Percentiles rank a stretch among this genome's conserved stretches.
Conservation (phyloP, 2,113 vertebrate genomes). For the Hydropotes inermis region DNA sequence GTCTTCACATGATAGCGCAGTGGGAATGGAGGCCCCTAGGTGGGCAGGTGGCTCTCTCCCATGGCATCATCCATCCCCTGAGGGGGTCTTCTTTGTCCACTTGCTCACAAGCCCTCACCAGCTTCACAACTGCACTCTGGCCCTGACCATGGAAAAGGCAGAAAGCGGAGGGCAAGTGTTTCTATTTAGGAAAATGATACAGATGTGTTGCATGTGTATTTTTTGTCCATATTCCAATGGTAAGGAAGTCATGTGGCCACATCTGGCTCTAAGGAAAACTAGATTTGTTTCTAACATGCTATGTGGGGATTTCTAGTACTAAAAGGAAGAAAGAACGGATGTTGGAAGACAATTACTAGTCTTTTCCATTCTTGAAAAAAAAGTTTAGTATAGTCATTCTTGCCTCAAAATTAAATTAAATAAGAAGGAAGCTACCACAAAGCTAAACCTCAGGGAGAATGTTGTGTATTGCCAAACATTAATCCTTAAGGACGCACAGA, state of each 20-base stretch:
- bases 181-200: neutral
- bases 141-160: neutral
- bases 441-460: neutral
- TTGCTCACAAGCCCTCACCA: neutral
- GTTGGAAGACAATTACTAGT: neutral
- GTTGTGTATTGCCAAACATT: neutral
- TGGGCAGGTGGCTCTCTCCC: neutral
- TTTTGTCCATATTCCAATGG: neutral
- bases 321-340: neutral
- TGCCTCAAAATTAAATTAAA: neutral
- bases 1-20: neutral
- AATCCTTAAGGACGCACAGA: neutral
- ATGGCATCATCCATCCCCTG: neutral
- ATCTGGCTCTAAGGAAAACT: neutral
- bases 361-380: neutral
- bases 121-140: neutral
- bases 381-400: neutral
- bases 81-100: neutral
- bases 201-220: neutral
- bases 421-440: neutral
- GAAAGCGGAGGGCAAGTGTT: neutral
- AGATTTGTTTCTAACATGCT: neutral
- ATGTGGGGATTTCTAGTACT: neutral
- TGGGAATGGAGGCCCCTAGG: neutral
- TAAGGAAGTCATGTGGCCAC: neutral